Evolutionary conservation across 2,113 vertebrate species (phyloP), one percentile per base, ranked within the genome.

Genomic region (Oxyruncus cristatus): DNA sequence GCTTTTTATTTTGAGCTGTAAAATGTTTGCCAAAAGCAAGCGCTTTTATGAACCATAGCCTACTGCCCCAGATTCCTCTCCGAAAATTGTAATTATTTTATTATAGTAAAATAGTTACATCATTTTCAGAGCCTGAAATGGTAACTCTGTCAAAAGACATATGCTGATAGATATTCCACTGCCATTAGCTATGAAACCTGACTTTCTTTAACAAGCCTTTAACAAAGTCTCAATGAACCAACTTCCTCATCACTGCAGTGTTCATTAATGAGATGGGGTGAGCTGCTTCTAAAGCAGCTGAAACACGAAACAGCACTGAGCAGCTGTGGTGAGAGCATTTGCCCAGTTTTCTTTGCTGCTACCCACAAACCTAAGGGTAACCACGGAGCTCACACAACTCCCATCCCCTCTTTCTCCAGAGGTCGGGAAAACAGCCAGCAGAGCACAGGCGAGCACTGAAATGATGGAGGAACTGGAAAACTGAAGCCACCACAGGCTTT

Each of bases 51-150:
- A 82, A 50, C 56, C 44, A 9, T 10, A 88, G 70, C 88, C 82
- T 93, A 85, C 66, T 92, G 92, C 85, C 82, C 92, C 28, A 71
- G 50, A 94, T 74, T 74, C 46, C 62, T 67, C 93, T 46, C 41
- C 39, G 61, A 78, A 92, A 82, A 82, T 49, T 28, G 20, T 53
- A 33, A 78, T 93, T 93, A 93, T 93, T 95, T 92, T 74, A 88
- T 93, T 78, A 78, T 1, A 88, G 61, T 50, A 77, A 93, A 93
- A 95, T 50, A 92, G 74, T 68, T 67, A 79, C 27, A 78, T 75
- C 47, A 46, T 90, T 90, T 92, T 47, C 66, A 90, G 91, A 88
- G 74, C 47, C 70, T 63, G 74, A 82, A 90, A 44, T 37, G 46
- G 70, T 49, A 88, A 67, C 0, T 0, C 47, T 89, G 74, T 82